A percentile compares a stretch with the other conserved stretches of the same genome.
Evolutionary conservation across 2,888 invertebrate genomes (phyloP).

Genomic region (Sinelater perroti): DNA sequence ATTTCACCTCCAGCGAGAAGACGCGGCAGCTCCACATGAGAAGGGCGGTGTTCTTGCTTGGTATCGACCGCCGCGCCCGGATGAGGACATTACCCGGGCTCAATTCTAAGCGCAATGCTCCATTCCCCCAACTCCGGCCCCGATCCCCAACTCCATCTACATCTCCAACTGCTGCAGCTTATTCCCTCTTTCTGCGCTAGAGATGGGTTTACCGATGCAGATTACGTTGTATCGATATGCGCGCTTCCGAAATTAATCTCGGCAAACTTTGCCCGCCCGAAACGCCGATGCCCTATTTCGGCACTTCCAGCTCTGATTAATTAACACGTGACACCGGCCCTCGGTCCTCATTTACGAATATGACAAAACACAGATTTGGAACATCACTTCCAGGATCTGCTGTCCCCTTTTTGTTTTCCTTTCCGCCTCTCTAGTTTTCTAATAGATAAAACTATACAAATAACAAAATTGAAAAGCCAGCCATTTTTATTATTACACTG

Average conservation of each 20-base stretch:
- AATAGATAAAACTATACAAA: too few relatives aligned
- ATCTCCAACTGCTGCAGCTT: slow-evolving; percentile 49
- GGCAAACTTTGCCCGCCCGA: slow-evolving; percentile 26
- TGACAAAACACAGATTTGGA: slow-evolving; percentile 14
- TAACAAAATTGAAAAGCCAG: too few relatives aligned
- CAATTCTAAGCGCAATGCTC: slow-evolving; percentile 57
- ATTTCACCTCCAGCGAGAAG: slow-evolving; percentile 37
- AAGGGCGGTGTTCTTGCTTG: slow-evolving; percentile 54
- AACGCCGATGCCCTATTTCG: slow-evolving; percentile 28
- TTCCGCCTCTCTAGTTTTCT: background rate
- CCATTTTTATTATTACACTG: too few relatives aligned
- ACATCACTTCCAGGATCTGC: background rate
- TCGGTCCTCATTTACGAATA: slow-evolving; percentile 19
- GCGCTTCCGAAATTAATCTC: slow-evolving; percentile 35
- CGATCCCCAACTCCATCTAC: slow-evolving; percentile 47
- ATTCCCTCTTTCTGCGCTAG: slow-evolving; percentile 35
- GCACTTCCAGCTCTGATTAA: slow-evolving; percentile 30
- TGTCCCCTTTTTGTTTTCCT: background rate
- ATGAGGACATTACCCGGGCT: slow-evolving; percentile 62
- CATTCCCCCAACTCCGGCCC: slow-evolving; percentile 44
- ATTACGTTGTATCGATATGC: slow-evolving; percentile 36
- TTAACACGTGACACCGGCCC: slow-evolving; percentile 19
- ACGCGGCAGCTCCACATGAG: slow-evolving; percentile 54
- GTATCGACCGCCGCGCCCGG: slow-evolving; percentile 60
- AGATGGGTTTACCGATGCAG: slow-evolving; percentile 37